Evolutionary conservation across 2,113 vertebrate species (phyloP).

Genomic region (Rhabdomys dilectus): DNA sequence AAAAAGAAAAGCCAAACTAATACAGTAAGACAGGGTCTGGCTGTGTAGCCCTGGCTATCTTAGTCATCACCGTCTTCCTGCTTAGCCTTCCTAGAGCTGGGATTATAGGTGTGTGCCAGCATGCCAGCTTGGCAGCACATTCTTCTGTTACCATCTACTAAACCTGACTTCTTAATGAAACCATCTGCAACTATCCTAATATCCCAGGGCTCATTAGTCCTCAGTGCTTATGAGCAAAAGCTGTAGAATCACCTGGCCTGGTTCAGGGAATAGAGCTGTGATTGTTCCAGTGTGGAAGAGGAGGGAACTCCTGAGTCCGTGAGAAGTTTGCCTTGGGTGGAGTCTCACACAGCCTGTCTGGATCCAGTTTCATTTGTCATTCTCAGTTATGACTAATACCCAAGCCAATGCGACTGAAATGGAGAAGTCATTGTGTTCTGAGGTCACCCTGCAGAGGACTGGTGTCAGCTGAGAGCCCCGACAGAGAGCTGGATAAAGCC

Average conservation of each 20-base stretch:
- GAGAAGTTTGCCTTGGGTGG: constrained; percentile 70
- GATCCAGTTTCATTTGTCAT: constrained; percentile 41
- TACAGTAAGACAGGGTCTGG: not conserved
- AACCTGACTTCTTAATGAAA: not conserved
- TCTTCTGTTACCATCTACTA: not conserved
- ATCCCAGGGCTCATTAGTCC: not conserved
- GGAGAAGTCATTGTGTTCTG: not conserved
- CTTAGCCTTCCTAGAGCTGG: not conserved
- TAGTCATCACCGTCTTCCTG: not conserved
- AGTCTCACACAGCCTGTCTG: constrained; percentile 70
- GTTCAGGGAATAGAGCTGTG: not conserved
- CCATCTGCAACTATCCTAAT: not conserved
- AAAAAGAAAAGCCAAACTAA: not conserved
- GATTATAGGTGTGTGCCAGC: not conserved
- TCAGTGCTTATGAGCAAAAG: not conserved
- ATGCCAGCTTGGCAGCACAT: not conserved
- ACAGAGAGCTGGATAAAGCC: not conserved
- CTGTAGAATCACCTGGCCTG: not conserved
- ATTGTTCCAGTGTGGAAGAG: not conserved
- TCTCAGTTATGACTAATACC: constrained; percentile 61
- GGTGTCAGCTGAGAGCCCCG: not conserved
- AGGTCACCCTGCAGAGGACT: constrained; percentile 19
- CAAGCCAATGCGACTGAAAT: not conserved
- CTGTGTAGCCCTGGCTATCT: not conserved
- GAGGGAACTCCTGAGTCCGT: constrained; percentile 58